phyloP scores from a whole-genome alignment of 2,113 vertebrate genomes.

The Platichthys stellatus region DNA sequence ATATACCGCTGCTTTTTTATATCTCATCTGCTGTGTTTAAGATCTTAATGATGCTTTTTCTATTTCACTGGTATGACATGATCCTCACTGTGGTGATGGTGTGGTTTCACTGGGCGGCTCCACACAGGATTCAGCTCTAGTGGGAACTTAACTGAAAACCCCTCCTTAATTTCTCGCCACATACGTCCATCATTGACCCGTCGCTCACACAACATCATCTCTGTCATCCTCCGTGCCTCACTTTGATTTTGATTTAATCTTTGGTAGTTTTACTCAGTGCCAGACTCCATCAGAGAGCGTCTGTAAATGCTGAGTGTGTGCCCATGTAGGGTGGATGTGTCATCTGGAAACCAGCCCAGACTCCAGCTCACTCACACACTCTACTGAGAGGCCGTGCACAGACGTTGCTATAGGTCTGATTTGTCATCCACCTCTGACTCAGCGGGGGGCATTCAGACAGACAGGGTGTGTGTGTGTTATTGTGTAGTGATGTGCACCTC shows the following conservation, averaged over 20 bases:
- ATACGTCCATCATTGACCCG: background rate
- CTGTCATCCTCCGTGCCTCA: background rate
- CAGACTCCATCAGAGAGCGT: background rate
- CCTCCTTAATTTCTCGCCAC: background rate
- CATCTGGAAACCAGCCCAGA: conserved; percentile 42
- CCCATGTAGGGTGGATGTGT: conserved; percentile 43
- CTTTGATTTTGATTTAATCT: background rate
- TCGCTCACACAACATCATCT: background rate
- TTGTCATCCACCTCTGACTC: conserved; percentile 69
- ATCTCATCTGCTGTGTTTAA: background rate
- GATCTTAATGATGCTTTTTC: too few relatives aligned
- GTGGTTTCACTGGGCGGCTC: conserved; percentile 1
- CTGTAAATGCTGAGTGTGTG: conserved; percentile 20
- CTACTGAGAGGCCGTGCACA: background rate
- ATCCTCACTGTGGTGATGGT: background rate
- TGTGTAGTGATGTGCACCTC: conserved; percentile 1
- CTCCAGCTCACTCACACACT: background rate
- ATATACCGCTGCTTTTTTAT: too few relatives aligned
- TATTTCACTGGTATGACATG: background rate
- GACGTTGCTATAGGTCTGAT: conserved; percentile 38
- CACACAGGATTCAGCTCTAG: conserved; percentile 37
- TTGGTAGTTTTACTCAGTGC: background rate
- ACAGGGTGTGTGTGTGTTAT: background rate
- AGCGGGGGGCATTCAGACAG: conserved; percentile 33
- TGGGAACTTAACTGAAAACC: too few relatives aligned